These are phyloP conservation scores for Hippopotamus amphibius DNA, from an alignment of 2,113 vertebrate species.

Conservation along the genomic window DNA sequence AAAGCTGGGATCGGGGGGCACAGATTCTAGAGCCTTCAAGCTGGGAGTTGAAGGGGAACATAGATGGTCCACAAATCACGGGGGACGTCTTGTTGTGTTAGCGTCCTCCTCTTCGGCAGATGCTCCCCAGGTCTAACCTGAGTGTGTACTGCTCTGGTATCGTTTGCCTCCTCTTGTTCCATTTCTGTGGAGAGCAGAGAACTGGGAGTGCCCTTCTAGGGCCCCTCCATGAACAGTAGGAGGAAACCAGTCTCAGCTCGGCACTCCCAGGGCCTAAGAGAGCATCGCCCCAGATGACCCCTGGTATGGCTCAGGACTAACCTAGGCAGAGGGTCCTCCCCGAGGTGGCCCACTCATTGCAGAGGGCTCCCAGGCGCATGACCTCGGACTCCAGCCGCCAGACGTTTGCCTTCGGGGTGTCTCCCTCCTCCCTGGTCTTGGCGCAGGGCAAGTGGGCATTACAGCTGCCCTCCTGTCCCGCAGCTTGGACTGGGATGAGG, in stretches of 20 bases:
- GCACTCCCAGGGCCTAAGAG: neutral
- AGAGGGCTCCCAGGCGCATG: neutral
- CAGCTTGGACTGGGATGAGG: slow-evolving; percentile 50
- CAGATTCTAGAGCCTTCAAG: neutral
- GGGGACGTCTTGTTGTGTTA: neutral
- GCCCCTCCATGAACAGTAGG: neutral
- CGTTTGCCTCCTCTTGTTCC: neutral
- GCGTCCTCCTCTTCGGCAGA: neutral
- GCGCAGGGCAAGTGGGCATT: neutral
- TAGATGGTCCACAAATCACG: neutral
- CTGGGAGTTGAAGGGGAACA: neutral
- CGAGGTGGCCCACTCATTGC: neutral
- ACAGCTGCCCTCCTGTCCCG: slow-evolving; percentile 54
- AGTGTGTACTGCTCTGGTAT: neutral
- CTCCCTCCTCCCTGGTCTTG: neutral
- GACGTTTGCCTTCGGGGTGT: neutral
- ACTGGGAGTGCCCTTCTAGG: neutral
- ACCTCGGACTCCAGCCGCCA: neutral
- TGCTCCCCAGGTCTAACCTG: neutral
- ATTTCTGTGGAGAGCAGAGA: neutral
- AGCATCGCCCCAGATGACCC: neutral
- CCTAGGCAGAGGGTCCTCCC: neutral
- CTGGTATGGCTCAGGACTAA: neutral
- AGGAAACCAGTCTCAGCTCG: neutral
- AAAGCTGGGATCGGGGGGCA: neutral